Percentiles rank a stretch among this genome's conserved stretches.
Evolutionary conservation across 2,797 vertebrate genomes (phyloP).

Genomic region (Pempheris klunzingeri): DNA sequence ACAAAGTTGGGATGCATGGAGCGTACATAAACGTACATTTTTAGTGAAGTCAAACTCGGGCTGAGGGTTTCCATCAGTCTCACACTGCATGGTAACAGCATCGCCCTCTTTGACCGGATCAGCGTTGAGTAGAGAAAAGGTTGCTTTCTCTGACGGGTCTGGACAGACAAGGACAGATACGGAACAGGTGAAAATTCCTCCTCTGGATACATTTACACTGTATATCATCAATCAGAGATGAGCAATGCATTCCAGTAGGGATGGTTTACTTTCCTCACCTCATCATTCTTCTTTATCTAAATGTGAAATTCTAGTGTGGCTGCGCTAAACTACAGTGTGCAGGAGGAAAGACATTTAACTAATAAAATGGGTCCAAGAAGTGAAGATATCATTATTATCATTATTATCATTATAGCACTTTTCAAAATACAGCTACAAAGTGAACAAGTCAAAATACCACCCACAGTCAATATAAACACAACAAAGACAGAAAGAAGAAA

Average conservation of each 20-base stretch:
- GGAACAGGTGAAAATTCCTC: conserved; percentile 58
- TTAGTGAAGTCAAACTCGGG: conserved; percentile 84
- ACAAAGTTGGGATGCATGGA: neutral
- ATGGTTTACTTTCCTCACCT: conserved; percentile 10
- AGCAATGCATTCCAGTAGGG: conserved; percentile 42
- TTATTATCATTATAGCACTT: no score
- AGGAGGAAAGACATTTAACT: neutral
- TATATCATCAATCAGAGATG: conserved; percentile 40
- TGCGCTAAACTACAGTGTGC: neutral
- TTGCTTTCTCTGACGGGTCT: conserved; percentile 89
- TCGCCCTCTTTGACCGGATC: conserved; percentile 90
- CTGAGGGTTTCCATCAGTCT: conserved; percentile 89
- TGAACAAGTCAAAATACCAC: no score
- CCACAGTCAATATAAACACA: no score
- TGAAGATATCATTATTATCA: neutral
- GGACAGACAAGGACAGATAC: conserved; percentile 43
- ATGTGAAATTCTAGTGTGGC: conserved; percentile 14
- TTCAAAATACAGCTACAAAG: no score
- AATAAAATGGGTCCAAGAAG: neutral
- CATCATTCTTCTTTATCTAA: neutral
- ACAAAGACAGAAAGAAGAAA: no score
- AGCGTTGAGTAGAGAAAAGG: conserved; percentile 78
- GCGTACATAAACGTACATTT: conserved; percentile 71
- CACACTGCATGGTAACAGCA: conserved; percentile 84
- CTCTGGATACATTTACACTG: conserved; percentile 33